phyloP scores from a whole-genome alignment of 1,140 invertebrate genomes.

The Theocolax elegans region DNA sequence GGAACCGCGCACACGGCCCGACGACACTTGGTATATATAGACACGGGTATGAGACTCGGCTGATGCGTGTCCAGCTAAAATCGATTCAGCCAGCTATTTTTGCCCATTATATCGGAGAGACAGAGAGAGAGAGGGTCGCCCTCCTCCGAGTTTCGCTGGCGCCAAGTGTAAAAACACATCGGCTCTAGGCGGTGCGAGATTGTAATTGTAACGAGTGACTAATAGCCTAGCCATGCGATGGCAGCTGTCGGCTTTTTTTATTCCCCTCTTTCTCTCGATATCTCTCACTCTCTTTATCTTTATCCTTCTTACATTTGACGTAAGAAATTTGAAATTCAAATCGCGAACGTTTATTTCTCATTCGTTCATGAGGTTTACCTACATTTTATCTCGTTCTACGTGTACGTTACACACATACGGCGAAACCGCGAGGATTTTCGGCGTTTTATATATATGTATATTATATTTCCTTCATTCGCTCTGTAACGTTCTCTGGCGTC shows the following conservation, averaged over 20 bases:
- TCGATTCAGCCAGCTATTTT: slow-evolving; percentile 35
- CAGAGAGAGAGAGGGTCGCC: slow-evolving; percentile 42
- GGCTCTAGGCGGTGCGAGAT: not conserved
- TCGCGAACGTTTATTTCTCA: too few relatives aligned
- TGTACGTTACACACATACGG: too few relatives aligned
- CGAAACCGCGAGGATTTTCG: too few relatives aligned
- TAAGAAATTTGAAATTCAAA: not conserved
- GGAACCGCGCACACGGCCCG: too few relatives aligned
- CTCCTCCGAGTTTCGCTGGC: not conserved
- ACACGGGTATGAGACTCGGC: not conserved
- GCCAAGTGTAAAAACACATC: slow-evolving; percentile 26
- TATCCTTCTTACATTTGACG: too few relatives aligned
- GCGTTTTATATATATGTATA: too few relatives aligned
- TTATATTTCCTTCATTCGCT: too few relatives aligned
- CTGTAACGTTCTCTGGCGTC: too few relatives aligned
- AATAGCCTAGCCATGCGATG: slow-evolving; percentile 14
- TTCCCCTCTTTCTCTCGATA: too few relatives aligned
- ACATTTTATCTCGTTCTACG: not conserved
- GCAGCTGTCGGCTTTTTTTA: slow-evolving; percentile 3
- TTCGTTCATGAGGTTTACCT: too few relatives aligned
- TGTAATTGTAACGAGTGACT: slow-evolving; percentile 36
- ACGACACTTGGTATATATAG: slow-evolving; percentile 18
- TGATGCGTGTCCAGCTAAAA: slow-evolving; percentile 28
- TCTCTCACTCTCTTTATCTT: too few relatives aligned
- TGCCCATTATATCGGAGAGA: slow-evolving; percentile 38